These are phyloP conservation scores for Lingula anatina DNA, from an alignment of 2,888 invertebrate species.

Conservation along the genomic window DNA sequence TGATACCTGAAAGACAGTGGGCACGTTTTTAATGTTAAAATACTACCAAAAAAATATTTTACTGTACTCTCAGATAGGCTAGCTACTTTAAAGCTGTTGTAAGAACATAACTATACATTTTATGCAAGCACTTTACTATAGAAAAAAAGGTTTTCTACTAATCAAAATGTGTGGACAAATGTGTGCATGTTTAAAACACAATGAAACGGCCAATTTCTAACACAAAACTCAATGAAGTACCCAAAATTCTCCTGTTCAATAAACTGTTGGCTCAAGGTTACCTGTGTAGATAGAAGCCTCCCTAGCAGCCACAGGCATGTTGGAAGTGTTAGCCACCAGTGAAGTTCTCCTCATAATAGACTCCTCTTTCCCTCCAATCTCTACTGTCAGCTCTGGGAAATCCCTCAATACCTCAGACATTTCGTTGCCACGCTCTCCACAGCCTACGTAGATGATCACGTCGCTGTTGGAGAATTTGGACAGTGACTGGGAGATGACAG, in stretches of 20 bases:
- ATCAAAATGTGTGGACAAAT: no score
- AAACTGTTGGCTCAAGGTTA: no score
- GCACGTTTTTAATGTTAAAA: neutral
- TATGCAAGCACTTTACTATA: no score
- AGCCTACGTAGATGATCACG: constrained; percentile 98
- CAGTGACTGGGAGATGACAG: constrained; percentile 98
- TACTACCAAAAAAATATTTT: no score
- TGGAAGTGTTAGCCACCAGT: constrained; percentile 98
- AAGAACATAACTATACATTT: no score
- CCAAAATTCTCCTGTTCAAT: no score
- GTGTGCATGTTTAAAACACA: no score
- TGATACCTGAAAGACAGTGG: constrained; percentile 68
- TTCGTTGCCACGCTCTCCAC: constrained; percentile 99
- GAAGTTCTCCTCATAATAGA: constrained; percentile 99
- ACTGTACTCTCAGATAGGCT: no score
- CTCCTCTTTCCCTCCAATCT: constrained; percentile 87
- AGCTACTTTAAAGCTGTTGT: no score
- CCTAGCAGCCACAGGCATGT: constrained; percentile 99
- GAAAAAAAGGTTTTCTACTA: no score
- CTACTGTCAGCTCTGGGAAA: constrained; percentile 96
- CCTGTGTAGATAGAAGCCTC: constrained; percentile 99
- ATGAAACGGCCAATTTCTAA: no score
- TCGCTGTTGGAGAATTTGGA: constrained; percentile 99
- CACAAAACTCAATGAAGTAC: no score
- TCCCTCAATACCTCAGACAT: constrained; percentile 99